These are phyloP conservation scores for Stenopsyche tienmushanensis DNA, from an alignment of 1,140 invertebrate species.

Conservation along the genomic window DNA sequence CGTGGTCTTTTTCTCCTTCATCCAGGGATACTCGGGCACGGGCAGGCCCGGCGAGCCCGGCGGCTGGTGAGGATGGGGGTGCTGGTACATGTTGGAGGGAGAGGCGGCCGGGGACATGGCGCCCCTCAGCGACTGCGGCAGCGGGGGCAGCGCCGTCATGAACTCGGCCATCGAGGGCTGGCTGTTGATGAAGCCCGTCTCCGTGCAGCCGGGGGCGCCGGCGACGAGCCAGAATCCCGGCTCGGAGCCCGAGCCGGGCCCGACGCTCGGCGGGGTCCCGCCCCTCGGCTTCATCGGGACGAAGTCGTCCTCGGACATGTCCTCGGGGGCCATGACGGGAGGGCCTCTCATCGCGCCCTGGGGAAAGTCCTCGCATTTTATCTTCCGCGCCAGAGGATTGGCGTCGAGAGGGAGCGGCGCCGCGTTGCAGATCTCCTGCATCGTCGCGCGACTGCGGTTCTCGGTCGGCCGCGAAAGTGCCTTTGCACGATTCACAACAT, in stretches of 20 bases:
- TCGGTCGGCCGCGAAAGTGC: background rate
- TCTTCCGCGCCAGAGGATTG: constrained; percentile 54
- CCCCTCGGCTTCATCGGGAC: constrained; percentile 50
- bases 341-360: constrained; percentile 47
- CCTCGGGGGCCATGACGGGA: constrained; percentile 52
- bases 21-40: constrained; percentile 93
- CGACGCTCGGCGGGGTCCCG: constrained; percentile 47
- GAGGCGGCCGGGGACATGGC: constrained; percentile 55
- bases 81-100: constrained; percentile 57
- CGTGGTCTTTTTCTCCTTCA: constrained; percentile 96
- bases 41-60: constrained; percentile 69
- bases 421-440: constrained; percentile 59
- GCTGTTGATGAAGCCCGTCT: constrained; percentile 89
- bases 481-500: constrained; percentile 8
- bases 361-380: constrained; percentile 58
- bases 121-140: constrained; percentile 58
- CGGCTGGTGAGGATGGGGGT: constrained; percentile 61
- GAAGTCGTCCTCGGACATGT: constrained; percentile 55
- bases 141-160: constrained; percentile 77
- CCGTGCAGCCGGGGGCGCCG: constrained; percentile 59
- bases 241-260: constrained; percentile 44
- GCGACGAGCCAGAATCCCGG: constrained; percentile 54
- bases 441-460: constrained; percentile 32
- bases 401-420: constrained; percentile 54
- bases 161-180: constrained; percentile 93